Evolutionary conservation across 2,888 invertebrate species (phyloP).

Genomic region (Pteria penguin): DNA sequence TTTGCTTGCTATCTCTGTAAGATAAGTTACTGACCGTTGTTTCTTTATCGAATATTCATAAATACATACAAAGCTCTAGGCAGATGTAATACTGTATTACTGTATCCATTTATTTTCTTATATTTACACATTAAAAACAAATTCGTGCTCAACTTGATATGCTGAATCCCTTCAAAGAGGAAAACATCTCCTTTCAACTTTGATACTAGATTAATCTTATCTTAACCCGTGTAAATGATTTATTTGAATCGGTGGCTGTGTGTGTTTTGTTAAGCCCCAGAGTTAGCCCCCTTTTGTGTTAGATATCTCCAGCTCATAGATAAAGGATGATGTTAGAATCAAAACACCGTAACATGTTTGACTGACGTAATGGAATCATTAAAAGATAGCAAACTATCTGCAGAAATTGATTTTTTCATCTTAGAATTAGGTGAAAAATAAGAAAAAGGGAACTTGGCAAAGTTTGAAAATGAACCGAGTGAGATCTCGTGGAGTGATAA

Average conservation of each 20-base stretch:
- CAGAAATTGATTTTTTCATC: too few relatives aligned
- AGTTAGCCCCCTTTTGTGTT: background rate
- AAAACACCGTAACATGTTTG: background rate
- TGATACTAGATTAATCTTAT: background rate
- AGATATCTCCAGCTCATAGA: background rate
- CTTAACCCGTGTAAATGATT: background rate
- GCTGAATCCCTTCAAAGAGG: too few relatives aligned
- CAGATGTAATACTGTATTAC: too few relatives aligned
- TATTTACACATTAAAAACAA: too few relatives aligned
- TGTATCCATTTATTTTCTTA: too few relatives aligned
- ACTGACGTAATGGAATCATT: background rate
- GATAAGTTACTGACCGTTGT: too few relatives aligned
- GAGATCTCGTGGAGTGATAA: conserved; percentile 4
- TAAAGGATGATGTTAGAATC: background rate
- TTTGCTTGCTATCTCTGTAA: too few relatives aligned
- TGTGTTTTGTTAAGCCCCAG: background rate
- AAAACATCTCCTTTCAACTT: background rate
- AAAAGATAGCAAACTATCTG: background rate
- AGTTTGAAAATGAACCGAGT: background rate
- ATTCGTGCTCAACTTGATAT: too few relatives aligned
- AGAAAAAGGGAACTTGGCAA: background rate
- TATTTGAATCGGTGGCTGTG: too few relatives aligned
- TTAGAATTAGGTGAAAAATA: too few relatives aligned
- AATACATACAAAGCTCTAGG: too few relatives aligned
- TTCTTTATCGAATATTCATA: too few relatives aligned